Percentiles rank a stretch among this genome's conserved stretches.
phyloP scores from a whole-genome alignment of 1,140 invertebrate species.

The Drosophila neocordata region DNA sequence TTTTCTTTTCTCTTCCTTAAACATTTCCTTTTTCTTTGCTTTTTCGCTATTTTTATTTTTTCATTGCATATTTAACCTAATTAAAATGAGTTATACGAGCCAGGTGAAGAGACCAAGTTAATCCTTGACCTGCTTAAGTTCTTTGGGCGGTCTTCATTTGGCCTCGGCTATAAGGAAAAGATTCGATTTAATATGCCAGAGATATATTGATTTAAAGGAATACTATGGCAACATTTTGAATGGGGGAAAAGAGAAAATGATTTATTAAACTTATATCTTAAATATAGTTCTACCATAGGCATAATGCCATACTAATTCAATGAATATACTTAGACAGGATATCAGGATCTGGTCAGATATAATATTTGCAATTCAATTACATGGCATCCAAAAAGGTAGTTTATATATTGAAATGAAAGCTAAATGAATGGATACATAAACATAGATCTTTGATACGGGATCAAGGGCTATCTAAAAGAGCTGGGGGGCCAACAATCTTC shows the following conservation, averaged over 20 bases:
- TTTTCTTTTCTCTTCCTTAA: conserved; percentile 1
- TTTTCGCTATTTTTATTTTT: conserved; percentile 57
- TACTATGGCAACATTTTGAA: not conserved
- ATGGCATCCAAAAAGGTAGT: too few relatives aligned
- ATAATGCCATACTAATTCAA: too few relatives aligned
- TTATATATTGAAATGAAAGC: too few relatives aligned
- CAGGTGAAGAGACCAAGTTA: conserved; percentile 48
- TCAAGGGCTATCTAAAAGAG: conserved; percentile 41
- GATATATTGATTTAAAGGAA: not conserved
- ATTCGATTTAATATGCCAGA: not conserved
- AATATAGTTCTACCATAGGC: too few relatives aligned
- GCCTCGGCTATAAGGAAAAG: not conserved
- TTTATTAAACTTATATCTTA: too few relatives aligned
- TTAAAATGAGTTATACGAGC: conserved; percentile 71
- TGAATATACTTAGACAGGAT: too few relatives aligned
- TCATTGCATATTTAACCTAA: conserved; percentile 76
- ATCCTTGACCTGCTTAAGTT: conserved; percentile 57
- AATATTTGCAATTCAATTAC: too few relatives aligned
- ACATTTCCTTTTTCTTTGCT: conserved; percentile 10
- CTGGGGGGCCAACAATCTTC: conserved; percentile 17
- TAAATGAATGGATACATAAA: not conserved
- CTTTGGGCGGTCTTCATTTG: conserved; percentile 33
- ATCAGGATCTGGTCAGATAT: too few relatives aligned
- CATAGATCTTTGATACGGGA: conserved; percentile 29
- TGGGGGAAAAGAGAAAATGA: too few relatives aligned